A percentile compares a stretch with the other conserved stretches of the same genome.
These are phyloP conservation scores for Tenthredo amoena DNA, from an alignment of 2,888 invertebrate genomes.

Conservation along the genomic window DNA sequence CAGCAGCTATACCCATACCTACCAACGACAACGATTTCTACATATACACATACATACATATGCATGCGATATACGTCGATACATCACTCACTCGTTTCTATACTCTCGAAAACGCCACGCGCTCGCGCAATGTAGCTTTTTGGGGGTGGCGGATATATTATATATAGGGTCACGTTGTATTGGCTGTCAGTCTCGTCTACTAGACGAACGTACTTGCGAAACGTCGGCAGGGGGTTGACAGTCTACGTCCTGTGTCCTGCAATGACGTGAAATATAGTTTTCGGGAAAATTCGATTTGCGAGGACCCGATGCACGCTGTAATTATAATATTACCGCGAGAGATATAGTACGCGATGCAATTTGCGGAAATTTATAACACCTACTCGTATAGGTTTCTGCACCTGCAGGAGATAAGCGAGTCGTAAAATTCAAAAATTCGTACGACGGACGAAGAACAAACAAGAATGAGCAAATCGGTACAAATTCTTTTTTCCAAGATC, in stretches of 20 bases:
- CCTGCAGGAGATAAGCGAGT: neutral
- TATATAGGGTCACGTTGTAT: conserved; percentile 34
- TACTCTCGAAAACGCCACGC: conserved; percentile 56
- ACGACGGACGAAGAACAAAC: neutral
- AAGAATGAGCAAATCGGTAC: neutral
- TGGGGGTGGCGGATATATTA: conserved; percentile 29
- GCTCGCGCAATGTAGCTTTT: conserved; percentile 47
- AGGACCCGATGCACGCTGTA: too few relatives aligned
- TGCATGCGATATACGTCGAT: neutral
- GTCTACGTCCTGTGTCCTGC: conserved; percentile 8
- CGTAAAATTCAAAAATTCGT: neutral
- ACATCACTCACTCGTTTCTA: conserved; percentile 26
- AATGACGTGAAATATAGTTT: neutral
- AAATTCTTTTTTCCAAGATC: neutral
- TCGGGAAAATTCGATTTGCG: neutral
- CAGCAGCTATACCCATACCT: neutral
- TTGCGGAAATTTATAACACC: neutral
- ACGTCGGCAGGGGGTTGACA: neutral
- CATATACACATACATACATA: neutral
- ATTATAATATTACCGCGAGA: neutral
- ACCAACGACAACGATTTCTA: conserved; percentile 13
- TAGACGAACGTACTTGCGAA: conserved; percentile 30
- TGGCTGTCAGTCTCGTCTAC: conserved; percentile 33
- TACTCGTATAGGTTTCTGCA: neutral
- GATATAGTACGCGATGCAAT: neutral